phyloP scores from a whole-genome alignment of 1,140 invertebrate species.

The Drosophila fuyamai region DNA sequence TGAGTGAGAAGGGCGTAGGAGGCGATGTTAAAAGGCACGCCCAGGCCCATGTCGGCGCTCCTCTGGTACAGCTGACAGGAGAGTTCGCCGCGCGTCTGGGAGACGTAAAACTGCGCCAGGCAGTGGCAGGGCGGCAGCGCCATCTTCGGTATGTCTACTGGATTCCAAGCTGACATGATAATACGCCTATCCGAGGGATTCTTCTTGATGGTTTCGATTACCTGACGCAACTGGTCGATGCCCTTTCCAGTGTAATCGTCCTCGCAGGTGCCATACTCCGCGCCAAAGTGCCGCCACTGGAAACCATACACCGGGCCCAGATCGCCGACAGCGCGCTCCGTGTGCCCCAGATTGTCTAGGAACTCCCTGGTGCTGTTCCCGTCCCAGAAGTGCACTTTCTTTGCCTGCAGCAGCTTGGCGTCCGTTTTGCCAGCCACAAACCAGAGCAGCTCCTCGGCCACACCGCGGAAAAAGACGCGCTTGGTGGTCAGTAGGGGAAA shows the following conservation, averaged over 20 bases:
- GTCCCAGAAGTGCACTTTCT: constrained; percentile 99
- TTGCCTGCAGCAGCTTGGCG: constrained; percentile 93
- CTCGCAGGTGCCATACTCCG: constrained; percentile 94
- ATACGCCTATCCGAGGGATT: constrained; percentile 95
- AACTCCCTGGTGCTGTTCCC: constrained; percentile 96
- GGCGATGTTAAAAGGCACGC: constrained; percentile 99
- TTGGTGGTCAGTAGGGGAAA: constrained; percentile 99
- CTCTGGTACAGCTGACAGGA: constrained; percentile 98
- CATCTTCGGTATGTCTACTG: constrained; percentile 95
- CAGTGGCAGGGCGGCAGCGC: constrained; percentile 99
- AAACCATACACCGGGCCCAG: constrained; percentile 99
- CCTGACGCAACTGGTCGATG: constrained; percentile 94
- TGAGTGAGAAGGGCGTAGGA: constrained; percentile 97
- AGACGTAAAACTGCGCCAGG: constrained; percentile 97
- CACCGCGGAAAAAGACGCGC: constrained; percentile 95
- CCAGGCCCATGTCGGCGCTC: constrained; percentile 98
- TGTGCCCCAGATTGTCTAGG: constrained; percentile 95
- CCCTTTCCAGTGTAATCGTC: constrained; percentile 95
- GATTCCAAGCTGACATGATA: constrained; percentile 98
- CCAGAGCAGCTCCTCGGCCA: constrained; percentile 98
- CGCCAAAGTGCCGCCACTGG: constrained; percentile 99
- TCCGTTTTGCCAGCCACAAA: constrained; percentile 98
- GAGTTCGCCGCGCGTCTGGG: constrained; percentile 88
- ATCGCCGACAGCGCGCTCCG: constrained; percentile 96
- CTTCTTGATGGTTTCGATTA: constrained; percentile 93